These are phyloP conservation scores for Gonatopus flavifemur DNA, from an alignment of 1,140 invertebrate genomes.

Conservation along the genomic window DNA sequence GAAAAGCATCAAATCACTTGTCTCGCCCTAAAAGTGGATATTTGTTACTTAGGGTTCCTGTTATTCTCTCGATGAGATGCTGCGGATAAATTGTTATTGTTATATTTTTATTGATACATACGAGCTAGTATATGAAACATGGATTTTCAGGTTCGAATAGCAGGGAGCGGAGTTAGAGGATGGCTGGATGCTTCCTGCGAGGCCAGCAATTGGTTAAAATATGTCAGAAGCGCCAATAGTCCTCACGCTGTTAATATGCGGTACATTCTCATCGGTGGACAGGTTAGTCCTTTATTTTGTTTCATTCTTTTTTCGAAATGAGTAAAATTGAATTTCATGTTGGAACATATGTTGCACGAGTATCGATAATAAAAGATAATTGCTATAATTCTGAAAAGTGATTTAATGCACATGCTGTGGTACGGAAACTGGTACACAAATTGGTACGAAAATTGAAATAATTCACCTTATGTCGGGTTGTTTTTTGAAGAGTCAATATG, in stretches of 20 bases:
- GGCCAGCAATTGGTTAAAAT: slow-evolving; percentile 78
- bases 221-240: slow-evolving; percentile 68
- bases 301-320: too few species aligned
- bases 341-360: too few species aligned
- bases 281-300: too few species aligned
- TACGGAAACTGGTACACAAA: too few species aligned
- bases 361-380: too few species aligned
- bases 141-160: slow-evolving; percentile 68
- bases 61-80: slow-evolving; percentile 11
- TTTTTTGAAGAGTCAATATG: too few species aligned
- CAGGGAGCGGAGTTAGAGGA: slow-evolving; percentile 68
- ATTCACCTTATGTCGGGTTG: too few species aligned
- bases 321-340: too few species aligned
- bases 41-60: too few species aligned
- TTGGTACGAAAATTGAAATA: too few species aligned
- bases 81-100: slow-evolving; percentile 2
- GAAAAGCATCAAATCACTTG: slow-evolving; percentile 61
- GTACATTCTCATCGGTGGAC: slow-evolving; percentile 68
- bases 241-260: slow-evolving; percentile 71
- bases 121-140: background rate
- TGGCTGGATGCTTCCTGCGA: slow-evolving; percentile 78
- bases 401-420: too few species aligned
- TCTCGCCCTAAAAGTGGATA: slow-evolving; percentile 47
- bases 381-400: too few species aligned
- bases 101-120: background rate